These are phyloP conservation scores for Tolypeutes matacus DNA, from an alignment of 2,797 vertebrate genomes.

Conservation along the genomic window DNA sequence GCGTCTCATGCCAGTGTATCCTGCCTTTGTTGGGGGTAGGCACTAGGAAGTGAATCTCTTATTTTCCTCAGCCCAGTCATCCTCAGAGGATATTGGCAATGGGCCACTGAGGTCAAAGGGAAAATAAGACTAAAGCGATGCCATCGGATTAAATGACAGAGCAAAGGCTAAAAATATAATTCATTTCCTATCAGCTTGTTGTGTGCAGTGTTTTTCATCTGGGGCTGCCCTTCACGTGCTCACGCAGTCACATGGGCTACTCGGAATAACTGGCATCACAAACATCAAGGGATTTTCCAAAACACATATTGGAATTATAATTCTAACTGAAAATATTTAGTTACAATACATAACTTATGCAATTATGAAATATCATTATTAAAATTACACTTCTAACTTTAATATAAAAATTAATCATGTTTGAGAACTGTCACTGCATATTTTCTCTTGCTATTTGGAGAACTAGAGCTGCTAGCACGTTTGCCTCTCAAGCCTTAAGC, in stretches of 20 bases:
- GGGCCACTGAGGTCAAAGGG: background rate
- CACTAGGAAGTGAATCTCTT: background rate
- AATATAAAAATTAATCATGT: background rate
- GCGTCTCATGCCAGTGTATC: background rate
- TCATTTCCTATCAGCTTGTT: constrained; percentile 10
- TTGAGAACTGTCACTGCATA: background rate
- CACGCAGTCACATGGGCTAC: background rate
- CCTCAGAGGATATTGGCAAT: background rate
- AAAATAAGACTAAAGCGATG: background rate
- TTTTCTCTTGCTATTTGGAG: background rate
- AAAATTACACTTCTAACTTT: too few relatives aligned
- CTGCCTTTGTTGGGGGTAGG: background rate
- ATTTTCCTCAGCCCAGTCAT: background rate
- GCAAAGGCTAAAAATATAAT: background rate
- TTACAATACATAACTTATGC: too few relatives aligned
- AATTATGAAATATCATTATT: too few relatives aligned
- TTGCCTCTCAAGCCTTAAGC: background rate
- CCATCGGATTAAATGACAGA: background rate
- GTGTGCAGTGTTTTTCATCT: background rate
- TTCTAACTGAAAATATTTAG: too few relatives aligned
- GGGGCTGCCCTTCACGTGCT: background rate
- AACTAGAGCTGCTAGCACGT: background rate
- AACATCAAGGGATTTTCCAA: background rate
- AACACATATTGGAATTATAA: too few relatives aligned
- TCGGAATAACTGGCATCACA: background rate